Percentiles rank a stretch among this genome's conserved stretches.
phyloP scores from a whole-genome alignment of 2,113 vertebrate genomes.

The Prunella fulvescens region DNA sequence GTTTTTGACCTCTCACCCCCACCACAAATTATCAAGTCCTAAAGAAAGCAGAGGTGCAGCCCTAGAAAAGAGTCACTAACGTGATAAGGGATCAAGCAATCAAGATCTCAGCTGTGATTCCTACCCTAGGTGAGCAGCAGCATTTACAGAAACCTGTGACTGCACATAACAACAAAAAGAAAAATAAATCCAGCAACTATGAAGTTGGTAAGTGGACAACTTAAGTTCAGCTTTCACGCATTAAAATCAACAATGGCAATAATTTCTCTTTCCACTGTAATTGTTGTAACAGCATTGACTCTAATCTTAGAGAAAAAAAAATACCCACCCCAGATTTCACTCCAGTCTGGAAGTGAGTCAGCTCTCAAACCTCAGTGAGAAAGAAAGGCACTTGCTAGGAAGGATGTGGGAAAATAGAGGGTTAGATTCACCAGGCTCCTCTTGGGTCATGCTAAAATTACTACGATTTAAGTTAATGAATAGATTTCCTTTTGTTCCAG shows the following conservation, averaged over 20 bases:
- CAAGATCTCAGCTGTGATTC: background rate
- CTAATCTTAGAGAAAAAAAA: background rate
- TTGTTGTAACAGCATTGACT: background rate
- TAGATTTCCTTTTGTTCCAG: constrained; percentile 54
- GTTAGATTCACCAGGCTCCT: constrained; percentile 54
- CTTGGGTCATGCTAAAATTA: constrained; percentile 63
- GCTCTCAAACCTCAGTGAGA: constrained; percentile 33
- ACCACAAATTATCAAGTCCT: background rate
- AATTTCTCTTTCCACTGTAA: background rate
- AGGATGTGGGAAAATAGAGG: constrained; percentile 54
- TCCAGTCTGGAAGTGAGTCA: constrained; percentile 35
- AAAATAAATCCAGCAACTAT: background rate
- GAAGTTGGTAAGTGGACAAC: background rate
- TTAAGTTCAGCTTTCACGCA: constrained; percentile 1
- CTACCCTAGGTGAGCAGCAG: background rate
- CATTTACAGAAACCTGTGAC: background rate
- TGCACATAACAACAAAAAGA: background rate
- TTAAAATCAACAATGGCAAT: constrained; percentile 3
- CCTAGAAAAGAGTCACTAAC: background rate
- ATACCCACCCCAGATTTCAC: background rate
- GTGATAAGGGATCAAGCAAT: background rate
- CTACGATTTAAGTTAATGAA: constrained; percentile 61
- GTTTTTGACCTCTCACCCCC: background rate
- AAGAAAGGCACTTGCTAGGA: constrained; percentile 47
- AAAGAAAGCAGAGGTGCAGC: background rate